Percentiles rank a stretch among this genome's conserved stretches.
These are phyloP conservation scores for Sarcophilus harrisii DNA, from an alignment of 2,797 vertebrate genomes.

Conservation along the genomic window DNA sequence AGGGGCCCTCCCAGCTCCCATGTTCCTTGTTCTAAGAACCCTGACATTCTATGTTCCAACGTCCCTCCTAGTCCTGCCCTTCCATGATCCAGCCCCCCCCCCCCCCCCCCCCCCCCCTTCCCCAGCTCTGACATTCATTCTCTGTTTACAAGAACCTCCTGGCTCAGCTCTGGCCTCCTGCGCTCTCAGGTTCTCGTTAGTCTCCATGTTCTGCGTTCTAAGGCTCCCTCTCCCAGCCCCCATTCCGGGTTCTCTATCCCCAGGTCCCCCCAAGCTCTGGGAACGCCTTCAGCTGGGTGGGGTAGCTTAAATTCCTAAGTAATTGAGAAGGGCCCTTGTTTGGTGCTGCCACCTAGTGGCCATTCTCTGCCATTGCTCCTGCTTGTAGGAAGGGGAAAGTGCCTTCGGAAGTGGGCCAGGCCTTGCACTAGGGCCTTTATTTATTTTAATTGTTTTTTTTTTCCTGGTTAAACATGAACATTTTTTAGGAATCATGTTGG, in stretches of 20 bases:
- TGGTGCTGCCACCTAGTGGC: not conserved
- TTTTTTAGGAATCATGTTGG: too few species aligned
- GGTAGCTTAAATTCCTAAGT: not conserved
- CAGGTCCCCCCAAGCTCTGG: not conserved
- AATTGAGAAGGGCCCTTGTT: not conserved
- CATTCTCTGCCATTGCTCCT: not conserved
- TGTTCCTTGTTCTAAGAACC: too few species aligned
- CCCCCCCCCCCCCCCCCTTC: too few species aligned
- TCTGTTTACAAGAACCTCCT: not conserved
- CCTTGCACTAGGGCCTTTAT: too few species aligned
- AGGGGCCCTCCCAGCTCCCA: too few species aligned
- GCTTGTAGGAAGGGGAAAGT: not conserved
- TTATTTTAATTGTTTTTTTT: too few species aligned
- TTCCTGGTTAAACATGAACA: too few species aligned
- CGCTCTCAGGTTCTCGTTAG: not conserved
- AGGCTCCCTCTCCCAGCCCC: not conserved
- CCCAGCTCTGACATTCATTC: not conserved
- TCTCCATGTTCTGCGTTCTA: not conserved
- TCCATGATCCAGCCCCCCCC: not conserved
- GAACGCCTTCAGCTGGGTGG: not conserved
- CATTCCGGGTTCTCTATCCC: not conserved
- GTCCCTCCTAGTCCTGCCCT: too few species aligned
- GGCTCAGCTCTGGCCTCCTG: not conserved
- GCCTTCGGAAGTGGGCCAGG: not conserved
- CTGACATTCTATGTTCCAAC: too few species aligned